Percentiles rank a stretch among this genome's conserved stretches.
Conservation (phyloP, 2,113 vertebrate genomes). For the Pseudopipra pipra region DNA sequence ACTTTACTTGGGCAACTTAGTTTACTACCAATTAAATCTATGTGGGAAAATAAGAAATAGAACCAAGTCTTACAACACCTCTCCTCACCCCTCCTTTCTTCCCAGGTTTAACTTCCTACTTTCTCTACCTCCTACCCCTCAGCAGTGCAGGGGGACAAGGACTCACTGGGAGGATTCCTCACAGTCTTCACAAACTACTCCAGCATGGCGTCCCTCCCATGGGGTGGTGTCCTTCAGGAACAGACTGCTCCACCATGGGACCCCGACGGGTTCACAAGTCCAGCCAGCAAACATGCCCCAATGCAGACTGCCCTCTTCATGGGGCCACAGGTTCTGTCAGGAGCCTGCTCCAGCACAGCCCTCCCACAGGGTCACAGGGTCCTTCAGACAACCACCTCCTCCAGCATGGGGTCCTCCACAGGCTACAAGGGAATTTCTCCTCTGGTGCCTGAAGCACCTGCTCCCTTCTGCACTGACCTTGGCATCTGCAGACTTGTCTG, state of each 20-base stretch:
- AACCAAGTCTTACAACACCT: background rate
- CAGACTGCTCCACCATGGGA: background rate
- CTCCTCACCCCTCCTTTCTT: fast-evolving
- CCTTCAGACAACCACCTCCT: background rate
- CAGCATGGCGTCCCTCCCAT: background rate
- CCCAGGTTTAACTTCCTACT: background rate
- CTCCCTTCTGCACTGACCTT: background rate
- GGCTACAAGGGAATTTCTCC: background rate
- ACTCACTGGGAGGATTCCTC: fast-evolving
- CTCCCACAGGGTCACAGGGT: background rate
- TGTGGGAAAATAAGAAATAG: background rate
- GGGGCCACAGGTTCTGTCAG: background rate
- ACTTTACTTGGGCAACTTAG: background rate
- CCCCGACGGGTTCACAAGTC: fast-evolving
- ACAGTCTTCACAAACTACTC: background rate
- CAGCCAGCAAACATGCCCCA: background rate
- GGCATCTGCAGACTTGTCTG: background rate
- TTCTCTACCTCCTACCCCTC: background rate
- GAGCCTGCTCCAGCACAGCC: background rate
- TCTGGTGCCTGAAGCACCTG: background rate
- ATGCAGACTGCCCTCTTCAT: background rate
- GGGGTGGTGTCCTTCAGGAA: background rate
- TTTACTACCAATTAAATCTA: background rate
- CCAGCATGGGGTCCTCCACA: fast-evolving
- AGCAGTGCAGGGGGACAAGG: fast-evolving